A percentile compares a stretch with the other conserved stretches of the same genome.
Evolutionary conservation across 2,888 invertebrate genomes (phyloP).

Genomic region (Drosophila anomalata): DNA sequence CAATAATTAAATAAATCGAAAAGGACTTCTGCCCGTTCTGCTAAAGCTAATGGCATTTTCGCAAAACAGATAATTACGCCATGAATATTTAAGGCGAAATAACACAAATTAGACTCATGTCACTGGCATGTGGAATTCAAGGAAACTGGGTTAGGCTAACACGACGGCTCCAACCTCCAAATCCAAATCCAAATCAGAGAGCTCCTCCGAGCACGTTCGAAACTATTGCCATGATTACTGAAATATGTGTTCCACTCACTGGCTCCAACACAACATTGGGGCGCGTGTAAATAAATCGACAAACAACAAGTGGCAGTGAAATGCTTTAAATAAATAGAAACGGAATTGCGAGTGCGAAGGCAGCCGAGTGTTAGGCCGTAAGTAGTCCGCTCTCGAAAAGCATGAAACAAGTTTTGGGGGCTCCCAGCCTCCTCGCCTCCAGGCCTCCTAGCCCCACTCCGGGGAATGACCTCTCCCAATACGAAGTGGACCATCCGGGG

Average conservation of each 20-base stretch:
- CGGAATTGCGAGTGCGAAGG: constrained; percentile 4
- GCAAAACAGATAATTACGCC: neutral
- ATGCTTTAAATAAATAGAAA: constrained; percentile 30
- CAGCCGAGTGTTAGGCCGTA: constrained; percentile 8
- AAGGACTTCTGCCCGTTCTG: neutral
- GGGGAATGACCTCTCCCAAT: constrained; percentile 32
- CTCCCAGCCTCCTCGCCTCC: too few species aligned
- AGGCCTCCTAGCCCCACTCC: neutral
- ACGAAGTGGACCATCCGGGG: neutral
- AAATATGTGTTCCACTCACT: constrained; percentile 4
- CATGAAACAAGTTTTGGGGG: constrained; percentile 5
- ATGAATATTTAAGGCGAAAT: neutral
- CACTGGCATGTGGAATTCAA: neutral
- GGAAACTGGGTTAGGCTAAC: constrained; percentile 3
- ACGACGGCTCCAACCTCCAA: neutral
- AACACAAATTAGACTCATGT: neutral
- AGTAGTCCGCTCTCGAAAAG: constrained; percentile 9
- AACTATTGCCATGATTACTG: constrained; percentile 6
- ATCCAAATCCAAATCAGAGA: neutral
- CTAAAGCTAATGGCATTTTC: neutral
- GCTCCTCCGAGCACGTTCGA: neutral
- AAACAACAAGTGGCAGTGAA: constrained; percentile 35
- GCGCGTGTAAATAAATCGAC: constrained; percentile 12
- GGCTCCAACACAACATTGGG: constrained; percentile 1
- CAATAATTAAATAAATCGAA: neutral